These are phyloP conservation scores for Opisthograptis luteolata DNA, from an alignment of 2,888 invertebrate species.

Conservation along the genomic window DNA sequence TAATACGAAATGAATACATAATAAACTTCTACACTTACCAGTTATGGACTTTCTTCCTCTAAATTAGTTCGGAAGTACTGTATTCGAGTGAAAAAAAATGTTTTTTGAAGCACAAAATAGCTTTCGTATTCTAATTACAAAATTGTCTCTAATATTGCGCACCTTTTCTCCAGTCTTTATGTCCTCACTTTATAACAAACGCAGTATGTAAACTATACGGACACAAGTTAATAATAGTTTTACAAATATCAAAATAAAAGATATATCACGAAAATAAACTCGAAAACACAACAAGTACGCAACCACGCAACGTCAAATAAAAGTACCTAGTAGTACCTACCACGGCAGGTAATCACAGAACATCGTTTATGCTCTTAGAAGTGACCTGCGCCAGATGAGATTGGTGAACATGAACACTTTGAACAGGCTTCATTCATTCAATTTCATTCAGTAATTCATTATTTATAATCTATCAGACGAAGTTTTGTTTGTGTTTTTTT, in stretches of 20 bases:
- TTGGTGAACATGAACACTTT: no score
- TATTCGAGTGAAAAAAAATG: conserved; percentile 30
- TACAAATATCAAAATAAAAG: conserved; percentile 35
- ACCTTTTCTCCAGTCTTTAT: conserved; percentile 9
- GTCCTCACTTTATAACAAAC: conserved; percentile 17
- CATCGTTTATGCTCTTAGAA: no score
- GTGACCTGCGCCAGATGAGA: no score
- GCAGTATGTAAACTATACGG: conserved; percentile 23
- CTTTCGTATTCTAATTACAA: conserved; percentile 26
- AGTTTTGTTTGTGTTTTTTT: no score
- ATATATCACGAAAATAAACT: conserved; percentile 51
- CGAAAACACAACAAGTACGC: conserved; percentile 56
- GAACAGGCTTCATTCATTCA: no score
- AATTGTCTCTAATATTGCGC: conserved; percentile 8
- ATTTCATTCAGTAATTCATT: no score
- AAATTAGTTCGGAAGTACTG: conserved; percentile 21
- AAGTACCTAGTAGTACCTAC: conserved; percentile 44
- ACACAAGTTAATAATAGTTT: conserved; percentile 28
- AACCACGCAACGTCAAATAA: conserved; percentile 64
- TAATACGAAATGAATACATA: conserved; percentile 20
- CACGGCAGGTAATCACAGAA: no score
- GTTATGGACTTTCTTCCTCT: conserved; percentile 13
- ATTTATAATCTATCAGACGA: no score
- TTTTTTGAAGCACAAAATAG: conserved; percentile 27
- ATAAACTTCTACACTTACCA: conserved; percentile 30